Conservation (phyloP, 1,140 invertebrate species). For the Danaus melanippus region DNA sequence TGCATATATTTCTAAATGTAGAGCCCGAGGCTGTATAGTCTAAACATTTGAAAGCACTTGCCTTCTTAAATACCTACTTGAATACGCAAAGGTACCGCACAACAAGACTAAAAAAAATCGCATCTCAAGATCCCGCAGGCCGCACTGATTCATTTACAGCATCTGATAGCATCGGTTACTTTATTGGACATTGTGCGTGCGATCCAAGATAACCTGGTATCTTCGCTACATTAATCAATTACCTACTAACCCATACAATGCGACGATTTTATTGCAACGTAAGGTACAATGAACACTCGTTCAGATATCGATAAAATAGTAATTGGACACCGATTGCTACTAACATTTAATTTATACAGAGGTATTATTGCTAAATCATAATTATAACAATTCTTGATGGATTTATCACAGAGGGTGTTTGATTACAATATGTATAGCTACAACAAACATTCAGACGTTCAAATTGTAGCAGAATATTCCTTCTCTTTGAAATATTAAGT, state of each 20-base stretch:
- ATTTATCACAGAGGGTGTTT: too few relatives aligned
- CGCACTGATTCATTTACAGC: conserved; percentile 61
- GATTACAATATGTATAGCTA: too few relatives aligned
- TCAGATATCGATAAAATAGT: conserved; percentile 39
- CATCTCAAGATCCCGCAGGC: conserved; percentile 28
- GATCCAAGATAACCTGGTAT: conserved; percentile 51
- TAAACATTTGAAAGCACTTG: too few relatives aligned
- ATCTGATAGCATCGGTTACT: conserved; percentile 59
- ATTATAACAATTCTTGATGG: too few relatives aligned
- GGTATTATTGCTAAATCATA: too few relatives aligned
- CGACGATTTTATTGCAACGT: conserved; percentile 35
- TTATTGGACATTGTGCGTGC: conserved; percentile 64
- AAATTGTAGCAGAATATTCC: too few relatives aligned
- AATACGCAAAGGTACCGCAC: conserved; percentile 17
- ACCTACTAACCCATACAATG: conserved; percentile 20
- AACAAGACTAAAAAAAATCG: conserved; percentile 12
- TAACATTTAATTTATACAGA: conserved; percentile 17
- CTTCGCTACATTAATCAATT: conserved; percentile 52
- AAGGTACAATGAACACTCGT: conserved; percentile 47
- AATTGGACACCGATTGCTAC: conserved; percentile 39
- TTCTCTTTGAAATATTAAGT: too few relatives aligned
- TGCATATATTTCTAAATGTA: too few relatives aligned
- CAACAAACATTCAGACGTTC: too few relatives aligned
- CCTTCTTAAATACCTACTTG: conserved; percentile 4
- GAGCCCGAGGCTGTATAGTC: too few relatives aligned